These are phyloP conservation scores for Oscheius sp. DNA, from an alignment of 2,888 invertebrate species.

Conservation along the genomic window DNA sequence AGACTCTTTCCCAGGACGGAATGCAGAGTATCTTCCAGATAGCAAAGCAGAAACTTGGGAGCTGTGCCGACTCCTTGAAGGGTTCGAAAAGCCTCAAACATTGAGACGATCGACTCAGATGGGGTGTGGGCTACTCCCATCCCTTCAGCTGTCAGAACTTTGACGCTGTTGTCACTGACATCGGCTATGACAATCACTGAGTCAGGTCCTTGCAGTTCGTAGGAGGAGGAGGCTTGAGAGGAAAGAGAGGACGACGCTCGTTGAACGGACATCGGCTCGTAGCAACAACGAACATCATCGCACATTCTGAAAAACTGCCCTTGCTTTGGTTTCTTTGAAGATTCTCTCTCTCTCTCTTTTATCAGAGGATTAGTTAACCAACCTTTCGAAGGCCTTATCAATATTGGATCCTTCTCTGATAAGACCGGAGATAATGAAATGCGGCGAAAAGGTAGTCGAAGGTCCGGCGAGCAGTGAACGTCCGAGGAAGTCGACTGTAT, in stretches of 20 bases:
- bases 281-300: slow-evolving; percentile 40
- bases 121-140: slow-evolving; percentile 56
- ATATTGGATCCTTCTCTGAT: slow-evolving; percentile 38
- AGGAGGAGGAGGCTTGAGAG: slow-evolving; percentile 32
- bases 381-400: slow-evolving; percentile 39
- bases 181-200: slow-evolving; percentile 51
- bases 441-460: slow-evolving; percentile 55
- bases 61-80: slow-evolving; percentile 44
- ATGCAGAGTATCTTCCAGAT: slow-evolving; percentile 68
- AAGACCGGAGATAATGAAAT: slow-evolving; percentile 62
- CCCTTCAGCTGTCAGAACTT: slow-evolving; percentile 29
- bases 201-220: slow-evolving; percentile 35
- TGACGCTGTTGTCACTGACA: slow-evolving; percentile 38
- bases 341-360: background rate
- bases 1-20: slow-evolving; percentile 59
- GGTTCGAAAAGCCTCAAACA: slow-evolving; percentile 63
- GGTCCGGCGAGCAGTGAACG: slow-evolving; percentile 62
- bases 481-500: slow-evolving; percentile 43
- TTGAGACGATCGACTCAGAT: slow-evolving; percentile 59
- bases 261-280: slow-evolving; percentile 33
- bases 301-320: slow-evolving; percentile 36
- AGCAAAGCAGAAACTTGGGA: slow-evolving; percentile 56
- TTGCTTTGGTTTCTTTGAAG: background rate
- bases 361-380: background rate
- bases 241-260: slow-evolving; percentile 32